These are phyloP conservation scores for Chlorocebus sabaeus DNA, from an alignment of 2,113 vertebrate species.

Conservation along the genomic window DNA sequence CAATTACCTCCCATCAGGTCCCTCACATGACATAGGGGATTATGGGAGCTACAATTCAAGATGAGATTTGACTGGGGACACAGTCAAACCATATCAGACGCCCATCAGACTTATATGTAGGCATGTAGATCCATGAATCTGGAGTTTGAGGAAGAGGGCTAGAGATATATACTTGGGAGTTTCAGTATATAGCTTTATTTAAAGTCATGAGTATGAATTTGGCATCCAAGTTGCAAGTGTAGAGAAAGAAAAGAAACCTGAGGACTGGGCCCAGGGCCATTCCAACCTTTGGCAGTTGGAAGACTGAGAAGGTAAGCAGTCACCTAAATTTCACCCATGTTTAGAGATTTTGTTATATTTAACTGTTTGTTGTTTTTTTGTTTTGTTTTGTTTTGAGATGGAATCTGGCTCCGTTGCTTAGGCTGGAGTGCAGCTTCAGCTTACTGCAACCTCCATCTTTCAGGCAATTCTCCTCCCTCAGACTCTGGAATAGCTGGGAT, in stretches of 20 bases:
- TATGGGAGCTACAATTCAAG: too few species aligned
- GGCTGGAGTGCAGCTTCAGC: too few species aligned
- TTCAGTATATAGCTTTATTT: not conserved
- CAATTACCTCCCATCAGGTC: too few species aligned
- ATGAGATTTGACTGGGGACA: too few species aligned
- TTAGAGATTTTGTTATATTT: not conserved
- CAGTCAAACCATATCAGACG: too few species aligned
- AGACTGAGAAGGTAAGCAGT: not conserved
- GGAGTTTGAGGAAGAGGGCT: not conserved
- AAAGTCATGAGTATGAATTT: accelerated
- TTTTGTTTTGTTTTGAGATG: too few species aligned
- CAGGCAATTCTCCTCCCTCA: too few species aligned
- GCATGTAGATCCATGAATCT: not conserved
- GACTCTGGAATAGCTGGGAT: too few species aligned
- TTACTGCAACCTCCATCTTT: too few species aligned
- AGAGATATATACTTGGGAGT: not conserved
- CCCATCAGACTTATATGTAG: too few species aligned
- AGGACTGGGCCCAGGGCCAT: not conserved
- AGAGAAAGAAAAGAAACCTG: not conserved
- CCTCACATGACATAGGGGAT: too few species aligned
- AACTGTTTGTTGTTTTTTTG: not conserved
- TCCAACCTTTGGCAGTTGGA: not conserved
- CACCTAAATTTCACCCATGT: not conserved
- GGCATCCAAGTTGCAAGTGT: not conserved
- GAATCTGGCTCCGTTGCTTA: too few species aligned